Percentiles rank a stretch among this genome's conserved stretches.
These are phyloP conservation scores for Gryllus longicercus DNA, from an alignment of 2,888 invertebrate genomes.

Conservation along the genomic window DNA sequence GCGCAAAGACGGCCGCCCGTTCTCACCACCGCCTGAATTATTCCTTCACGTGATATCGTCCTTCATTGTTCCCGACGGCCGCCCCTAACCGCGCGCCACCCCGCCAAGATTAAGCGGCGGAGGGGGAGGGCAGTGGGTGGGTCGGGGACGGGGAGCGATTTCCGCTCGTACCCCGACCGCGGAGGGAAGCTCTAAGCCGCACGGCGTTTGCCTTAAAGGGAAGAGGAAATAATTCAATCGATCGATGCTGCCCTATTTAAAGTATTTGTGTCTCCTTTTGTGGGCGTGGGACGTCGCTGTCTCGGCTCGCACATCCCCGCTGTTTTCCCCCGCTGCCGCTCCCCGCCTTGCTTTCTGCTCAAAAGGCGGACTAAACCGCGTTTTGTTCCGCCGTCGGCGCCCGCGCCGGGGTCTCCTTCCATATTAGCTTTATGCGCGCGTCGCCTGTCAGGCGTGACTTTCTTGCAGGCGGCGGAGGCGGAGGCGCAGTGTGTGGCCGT, in stretches of 20 bases:
- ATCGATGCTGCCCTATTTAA: not conserved
- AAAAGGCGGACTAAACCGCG: not conserved
- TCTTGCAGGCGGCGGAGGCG: not conserved
- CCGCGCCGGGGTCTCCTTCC: not conserved
- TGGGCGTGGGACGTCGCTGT: not conserved
- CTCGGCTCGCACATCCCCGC: not conserved
- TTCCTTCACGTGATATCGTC: no score
- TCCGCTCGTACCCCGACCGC: no score
- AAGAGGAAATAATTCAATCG: conserved; percentile 8
- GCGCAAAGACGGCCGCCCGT: no score
- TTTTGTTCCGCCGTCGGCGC: not conserved
- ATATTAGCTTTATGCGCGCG: not conserved
- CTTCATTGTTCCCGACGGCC: no score
- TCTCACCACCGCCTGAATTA: no score
- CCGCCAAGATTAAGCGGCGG: no score
- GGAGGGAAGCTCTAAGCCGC: no score
- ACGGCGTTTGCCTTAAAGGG: not conserved
- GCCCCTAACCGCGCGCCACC: no score
- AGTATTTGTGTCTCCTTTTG: conserved; percentile 6
- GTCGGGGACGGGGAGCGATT: no score
- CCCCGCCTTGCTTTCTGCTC: not conserved
- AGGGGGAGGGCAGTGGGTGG: no score
- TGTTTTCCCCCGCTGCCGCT: not conserved
- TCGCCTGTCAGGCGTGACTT: not conserved
- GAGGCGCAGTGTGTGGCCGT: not conserved